Conservation (phyloP, 2,888 invertebrate genomes). For the Biston stratarius region DNA sequence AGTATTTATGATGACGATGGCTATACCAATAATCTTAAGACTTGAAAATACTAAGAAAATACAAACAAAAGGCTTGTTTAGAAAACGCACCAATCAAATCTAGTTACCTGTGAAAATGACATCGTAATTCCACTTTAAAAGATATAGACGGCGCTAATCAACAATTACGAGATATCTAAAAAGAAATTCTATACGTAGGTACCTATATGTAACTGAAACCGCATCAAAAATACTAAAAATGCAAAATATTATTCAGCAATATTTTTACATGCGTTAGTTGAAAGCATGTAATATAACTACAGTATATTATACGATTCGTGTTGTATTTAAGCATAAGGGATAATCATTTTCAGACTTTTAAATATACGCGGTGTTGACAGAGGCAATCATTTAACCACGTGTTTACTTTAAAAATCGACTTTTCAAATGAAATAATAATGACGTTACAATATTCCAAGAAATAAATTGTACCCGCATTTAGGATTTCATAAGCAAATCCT, state of each 20-base stretch:
- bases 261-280: constrained; percentile 51
- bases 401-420: not conserved
- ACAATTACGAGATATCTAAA: not conserved
- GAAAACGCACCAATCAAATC: not conserved
- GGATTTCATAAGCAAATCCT: not conserved
- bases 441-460: not conserved
- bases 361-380: constrained; percentile 22
- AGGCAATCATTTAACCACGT: constrained; percentile 13
- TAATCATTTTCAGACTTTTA: constrained; percentile 36
- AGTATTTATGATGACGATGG: constrained; percentile 33
- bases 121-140: not conserved
- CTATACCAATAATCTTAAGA: not conserved
- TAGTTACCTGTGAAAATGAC: not conserved
- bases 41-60: not conserved
- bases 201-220: not conserved
- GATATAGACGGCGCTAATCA: constrained; percentile 15
- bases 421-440: not conserved
- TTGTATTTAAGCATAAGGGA: constrained; percentile 34
- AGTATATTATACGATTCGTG: constrained; percentile 52
- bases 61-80: not conserved
- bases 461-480: not conserved
- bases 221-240: constrained; percentile 14
- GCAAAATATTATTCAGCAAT: constrained; percentile 42
- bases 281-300: constrained; percentile 60
- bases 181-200: not conserved